Conservation (phyloP, 1,140 invertebrate species). For the Trissolcus basalis region DNA sequence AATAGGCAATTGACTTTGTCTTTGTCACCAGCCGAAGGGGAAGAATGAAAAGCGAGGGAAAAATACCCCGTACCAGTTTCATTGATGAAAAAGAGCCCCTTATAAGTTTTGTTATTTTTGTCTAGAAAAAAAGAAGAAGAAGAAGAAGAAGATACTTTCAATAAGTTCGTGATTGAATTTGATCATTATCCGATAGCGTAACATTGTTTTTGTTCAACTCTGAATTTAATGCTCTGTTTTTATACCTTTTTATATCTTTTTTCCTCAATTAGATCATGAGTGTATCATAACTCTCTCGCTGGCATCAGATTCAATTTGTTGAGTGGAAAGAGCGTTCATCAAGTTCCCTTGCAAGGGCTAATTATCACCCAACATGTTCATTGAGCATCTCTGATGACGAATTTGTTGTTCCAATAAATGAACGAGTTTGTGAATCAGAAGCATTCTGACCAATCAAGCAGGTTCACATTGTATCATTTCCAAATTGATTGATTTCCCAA, state of each 20-base stretch:
- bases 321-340: constrained; percentile 6
- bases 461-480: too few relatives aligned
- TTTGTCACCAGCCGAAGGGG: neutral
- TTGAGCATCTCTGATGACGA: constrained; percentile 8
- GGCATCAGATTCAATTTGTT: constrained; percentile 39
- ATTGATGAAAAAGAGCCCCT: too few relatives aligned
- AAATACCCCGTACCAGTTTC: too few relatives aligned
- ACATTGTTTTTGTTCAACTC: constrained; percentile 30
- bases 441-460: too few relatives aligned
- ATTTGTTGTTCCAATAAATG: constrained; percentile 8
- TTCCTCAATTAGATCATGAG: constrained; percentile 39
- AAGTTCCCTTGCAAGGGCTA: neutral
- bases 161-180: too few relatives aligned
- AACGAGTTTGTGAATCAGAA: too few relatives aligned
- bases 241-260: constrained; percentile 17
- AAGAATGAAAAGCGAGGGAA: too few relatives aligned
- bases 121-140: too few relatives aligned
- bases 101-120: too few relatives aligned
- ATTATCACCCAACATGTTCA: constrained; percentile 17
- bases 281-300: constrained; percentile 37
- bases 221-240: constrained; percentile 16
- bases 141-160: too few relatives aligned
- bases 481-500: too few relatives aligned
- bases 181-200: too few relatives aligned
- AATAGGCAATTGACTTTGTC: neutral